Percentiles rank a stretch among this genome's conserved stretches.
phyloP scores from a whole-genome alignment of 2,113 vertebrate genomes.

The Pycnonotus jocosus region DNA sequence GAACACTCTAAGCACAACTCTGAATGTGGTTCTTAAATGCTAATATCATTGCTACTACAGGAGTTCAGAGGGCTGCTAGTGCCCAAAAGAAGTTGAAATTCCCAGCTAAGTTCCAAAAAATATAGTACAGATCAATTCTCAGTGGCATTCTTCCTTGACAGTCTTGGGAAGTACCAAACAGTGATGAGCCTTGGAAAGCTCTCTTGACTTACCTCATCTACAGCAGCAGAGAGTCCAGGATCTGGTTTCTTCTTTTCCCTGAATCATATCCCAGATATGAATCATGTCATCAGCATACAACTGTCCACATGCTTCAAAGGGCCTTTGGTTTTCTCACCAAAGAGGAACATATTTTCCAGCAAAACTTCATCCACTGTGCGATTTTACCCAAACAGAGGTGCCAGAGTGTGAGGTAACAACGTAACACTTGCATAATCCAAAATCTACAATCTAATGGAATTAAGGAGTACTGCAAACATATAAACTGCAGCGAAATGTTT shows the following conservation, averaged over 20 bases:
- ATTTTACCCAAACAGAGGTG: fast-evolving
- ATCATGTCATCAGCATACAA: background rate
- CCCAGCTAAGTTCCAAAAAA: background rate
- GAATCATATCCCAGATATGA: background rate
- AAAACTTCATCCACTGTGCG: background rate
- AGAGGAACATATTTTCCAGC: background rate
- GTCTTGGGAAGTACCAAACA: background rate
- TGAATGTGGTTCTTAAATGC: background rate
- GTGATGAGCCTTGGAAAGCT: background rate
- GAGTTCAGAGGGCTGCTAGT: background rate
- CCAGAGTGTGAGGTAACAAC: background rate
- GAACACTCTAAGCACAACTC: background rate
- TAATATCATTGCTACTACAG: background rate
- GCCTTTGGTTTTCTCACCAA: background rate
- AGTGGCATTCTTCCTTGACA: background rate
- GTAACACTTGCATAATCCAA: background rate
- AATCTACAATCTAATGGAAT: background rate
- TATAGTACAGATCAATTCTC: background rate
- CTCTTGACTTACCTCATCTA: background rate
- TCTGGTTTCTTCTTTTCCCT: background rate
- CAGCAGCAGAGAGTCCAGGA: background rate
- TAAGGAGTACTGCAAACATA: fast-evolving
- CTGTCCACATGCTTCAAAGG: background rate
- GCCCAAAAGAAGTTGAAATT: background rate
- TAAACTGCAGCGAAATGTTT: background rate